Base-by-base conservation (phyloP, 2,797 vertebrate species). In the Leptodactylus fallax region DNA sequence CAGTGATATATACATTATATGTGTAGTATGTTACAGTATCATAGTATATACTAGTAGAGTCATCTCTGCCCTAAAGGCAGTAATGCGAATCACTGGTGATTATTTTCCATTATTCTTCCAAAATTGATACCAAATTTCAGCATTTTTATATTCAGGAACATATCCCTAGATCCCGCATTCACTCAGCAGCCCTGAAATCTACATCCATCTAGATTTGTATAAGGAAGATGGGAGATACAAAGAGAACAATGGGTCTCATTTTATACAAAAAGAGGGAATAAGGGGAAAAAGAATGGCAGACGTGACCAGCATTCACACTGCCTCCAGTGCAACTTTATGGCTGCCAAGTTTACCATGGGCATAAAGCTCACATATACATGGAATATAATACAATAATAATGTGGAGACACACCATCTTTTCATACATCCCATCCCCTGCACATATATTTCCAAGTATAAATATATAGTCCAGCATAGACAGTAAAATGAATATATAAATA, bases 171-270 rank as follows among this genome's bases (percentile, higher is more conserved):
- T 65, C 27, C 72, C n/a, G 82, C 90, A 51, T 17, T 91, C 74
- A 90, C 16, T 90, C 89, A 91, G 88, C 91, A 55, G 25, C 47
- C 90, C 90, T 89, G 87, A 90, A 91, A 25, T 89, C 88, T 91
- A 88, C 88, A 92, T 91, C 87, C 90, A 91, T 93, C 91, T 91
- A 90, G 91, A 92, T 93, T 93, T 91, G 91, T 92, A 90, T 90
- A 93, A 92, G 89, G 91, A 92, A 91, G 90, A 92, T 91, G 91
- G 92, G 90, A 89, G 89, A 92, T 87, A 92, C 92, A 92, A 93
- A 92, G 90, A 86, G 90, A 93, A 93, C 93, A 94, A 93, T 93
- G 90, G 90, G 90, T 90, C 91, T 92, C 91, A 92, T 93, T 93
- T 91, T 93, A 91, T 91, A 92, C 92, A 92, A 91, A 91, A 90